Evolutionary conservation across 2,888 invertebrate genomes (phyloP), one percentile per base, ranked within the genome.

Genomic region (Hirtodrosophila cameraria): DNA sequence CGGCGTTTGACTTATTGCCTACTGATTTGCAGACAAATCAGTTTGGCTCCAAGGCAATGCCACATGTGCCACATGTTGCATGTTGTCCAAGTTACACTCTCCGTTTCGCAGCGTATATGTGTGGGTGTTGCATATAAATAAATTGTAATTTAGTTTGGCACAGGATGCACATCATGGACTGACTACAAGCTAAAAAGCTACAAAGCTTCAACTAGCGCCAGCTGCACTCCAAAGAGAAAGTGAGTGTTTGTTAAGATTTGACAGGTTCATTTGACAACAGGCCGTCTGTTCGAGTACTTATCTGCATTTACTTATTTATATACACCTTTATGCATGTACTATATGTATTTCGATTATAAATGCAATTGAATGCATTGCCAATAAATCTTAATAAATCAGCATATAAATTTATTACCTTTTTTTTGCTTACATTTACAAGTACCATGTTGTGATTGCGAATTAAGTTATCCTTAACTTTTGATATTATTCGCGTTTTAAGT

Each of bases 231-330:
- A 78, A 78, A 80, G 89, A 85, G 90, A 89, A 89, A 89, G 90
- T 89, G 82, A 76, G 75, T 81, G 79, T 84, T 79, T 78, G 86
- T 86, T 75, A 67, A 86, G 70, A 75, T 88, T 87, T 88, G 88
- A 88, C 88, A 86, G 88, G 88, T 85, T 86, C 87, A 78, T 85
- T 84, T 86, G 81, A 79, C 72, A 83, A 83, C 70, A 67, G 52
- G 27, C 69, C 43, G 53, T 16, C 8, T 39, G 35, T 46, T 35
- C 59, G 57, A 65, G 71, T 75, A 70, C 70, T 75, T 70, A 69
- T 38, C 70, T 53, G 8, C 35, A 54, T 39, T 31, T 38, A 27
- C 39, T 27, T 38, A 30, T 23, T 11, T 3, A 45, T 25, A 53
- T 5, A 27, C 27, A 46, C 36, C 12, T 41, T 9, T 1, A 30